These are phyloP conservation scores for Tenthredo notha DNA, from an alignment of 2,888 invertebrate genomes.

Conservation along the genomic window DNA sequence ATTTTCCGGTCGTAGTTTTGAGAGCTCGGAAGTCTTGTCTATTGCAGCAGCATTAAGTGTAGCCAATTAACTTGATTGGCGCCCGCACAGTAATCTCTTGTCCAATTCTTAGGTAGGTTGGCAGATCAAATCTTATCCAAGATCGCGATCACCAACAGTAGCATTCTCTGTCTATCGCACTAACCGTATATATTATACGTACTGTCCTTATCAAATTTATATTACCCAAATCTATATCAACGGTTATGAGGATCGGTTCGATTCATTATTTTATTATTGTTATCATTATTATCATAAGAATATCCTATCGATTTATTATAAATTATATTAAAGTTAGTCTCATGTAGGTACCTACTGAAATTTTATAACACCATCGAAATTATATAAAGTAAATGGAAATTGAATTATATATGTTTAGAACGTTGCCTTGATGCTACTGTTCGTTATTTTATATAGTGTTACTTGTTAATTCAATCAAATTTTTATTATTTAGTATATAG, in stretches of 20 bases:
- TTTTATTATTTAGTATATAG: not conserved
- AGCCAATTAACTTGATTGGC: conserved; percentile 75
- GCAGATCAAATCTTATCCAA: conserved; percentile 60
- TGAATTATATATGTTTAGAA: not conserved
- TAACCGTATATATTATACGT: conserved; percentile 57
- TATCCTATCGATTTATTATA: not conserved
- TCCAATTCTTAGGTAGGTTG: conserved; percentile 77
- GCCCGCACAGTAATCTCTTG: conserved; percentile 79
- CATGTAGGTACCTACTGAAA: not conserved
- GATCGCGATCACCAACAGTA: conserved; percentile 41
- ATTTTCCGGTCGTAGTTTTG: conserved; percentile 4
- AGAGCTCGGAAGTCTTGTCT: conserved; percentile 40
- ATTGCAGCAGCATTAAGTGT: conserved; percentile 64
- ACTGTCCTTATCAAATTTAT: conserved; percentile 16
- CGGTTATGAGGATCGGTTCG: not conserved
- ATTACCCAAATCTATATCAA: not conserved
- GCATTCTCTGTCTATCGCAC: conserved; percentile 69
- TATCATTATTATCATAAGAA: not conserved
- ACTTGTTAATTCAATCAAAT: not conserved
- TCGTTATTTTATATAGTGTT: conserved; percentile 1
- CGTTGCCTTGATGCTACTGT: not conserved
- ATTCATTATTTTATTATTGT: conserved; percentile 4
- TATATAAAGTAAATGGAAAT: conserved; percentile 11
- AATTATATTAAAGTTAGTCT: not conserved
- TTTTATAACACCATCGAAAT: conserved; percentile 1